Percentiles rank a stretch among this genome's conserved stretches.
phyloP scores from a whole-genome alignment of 2,113 vertebrate genomes.

The Dromiciops gliroides region DNA sequence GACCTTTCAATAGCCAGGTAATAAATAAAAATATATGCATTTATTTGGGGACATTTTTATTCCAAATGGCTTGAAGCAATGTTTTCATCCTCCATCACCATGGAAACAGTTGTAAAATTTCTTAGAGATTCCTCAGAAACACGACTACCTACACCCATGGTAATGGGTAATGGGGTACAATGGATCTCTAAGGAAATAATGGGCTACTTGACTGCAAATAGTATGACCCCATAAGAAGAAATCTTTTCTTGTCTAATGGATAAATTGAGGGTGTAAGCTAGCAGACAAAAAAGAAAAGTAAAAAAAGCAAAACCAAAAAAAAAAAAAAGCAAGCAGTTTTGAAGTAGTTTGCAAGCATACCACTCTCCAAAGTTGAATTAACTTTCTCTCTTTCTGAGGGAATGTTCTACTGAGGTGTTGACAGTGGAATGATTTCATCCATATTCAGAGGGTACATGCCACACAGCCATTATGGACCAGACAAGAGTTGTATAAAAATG shows the following conservation, averaged over 20 bases:
- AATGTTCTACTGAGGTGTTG: neutral
- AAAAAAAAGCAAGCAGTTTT: neutral
- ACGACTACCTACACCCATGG: slow-evolving; percentile 62
- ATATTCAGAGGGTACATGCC: slow-evolving; percentile 39
- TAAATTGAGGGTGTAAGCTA: neutral
- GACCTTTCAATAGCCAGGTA: slow-evolving; percentile 63
- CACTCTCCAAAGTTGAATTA: slow-evolving; percentile 41
- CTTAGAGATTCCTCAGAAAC: slow-evolving; percentile 53
- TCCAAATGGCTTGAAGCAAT: slow-evolving; percentile 75
- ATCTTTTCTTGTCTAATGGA: neutral
- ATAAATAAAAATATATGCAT: slow-evolving; percentile 65
- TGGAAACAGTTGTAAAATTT: slow-evolving; percentile 80
- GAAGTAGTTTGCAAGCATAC: slow-evolving; percentile 6
- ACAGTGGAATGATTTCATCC: slow-evolving; percentile 43
- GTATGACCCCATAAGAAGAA: slow-evolving; percentile 39
- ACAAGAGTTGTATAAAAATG: slow-evolving; percentile 56
- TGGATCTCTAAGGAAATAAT: slow-evolving; percentile 60
- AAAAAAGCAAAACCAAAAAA: neutral
- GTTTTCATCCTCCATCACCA: slow-evolving; percentile 74
- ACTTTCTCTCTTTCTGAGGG: slow-evolving; percentile 43
- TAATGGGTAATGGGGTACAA: slow-evolving; percentile 13
- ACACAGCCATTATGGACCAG: slow-evolving; percentile 44
- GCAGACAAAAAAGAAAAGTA: neutral
- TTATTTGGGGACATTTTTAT: slow-evolving; percentile 75
- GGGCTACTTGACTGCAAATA: slow-evolving; percentile 36